These are phyloP conservation scores for Vulpes vulpes DNA, from an alignment of 2,113 vertebrate genomes.

Conservation along the genomic window DNA sequence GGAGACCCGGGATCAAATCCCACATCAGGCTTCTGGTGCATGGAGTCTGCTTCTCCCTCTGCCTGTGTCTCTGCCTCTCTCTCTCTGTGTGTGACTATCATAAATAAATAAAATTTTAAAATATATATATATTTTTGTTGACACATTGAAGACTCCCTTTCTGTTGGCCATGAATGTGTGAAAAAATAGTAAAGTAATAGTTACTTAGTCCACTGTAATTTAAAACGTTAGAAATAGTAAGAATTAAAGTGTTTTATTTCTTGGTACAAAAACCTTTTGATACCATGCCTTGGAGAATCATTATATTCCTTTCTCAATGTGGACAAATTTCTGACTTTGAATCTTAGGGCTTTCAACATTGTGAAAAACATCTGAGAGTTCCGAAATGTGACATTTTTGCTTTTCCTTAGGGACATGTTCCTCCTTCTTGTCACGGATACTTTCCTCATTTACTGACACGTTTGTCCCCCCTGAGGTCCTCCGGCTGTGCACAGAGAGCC, in stretches of 20 bases:
- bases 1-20: too few species aligned
- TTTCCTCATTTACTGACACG: too few species aligned
- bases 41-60: too few species aligned
- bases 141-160: neutral
- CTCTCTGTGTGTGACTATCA: too few species aligned
- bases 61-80: too few species aligned
- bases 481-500: neutral
- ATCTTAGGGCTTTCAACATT: too few species aligned
- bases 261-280: neutral
- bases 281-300: neutral
- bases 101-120: too few species aligned
- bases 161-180: neutral
- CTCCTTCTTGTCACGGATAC: too few species aligned
- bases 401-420: too few species aligned
- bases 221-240: neutral
- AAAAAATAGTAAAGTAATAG: neutral
- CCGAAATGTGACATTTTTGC: too few species aligned
- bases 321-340: neutral
- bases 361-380: neutral
- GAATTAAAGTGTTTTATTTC: neutral
- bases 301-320: neutral
- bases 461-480: fast-evolving
- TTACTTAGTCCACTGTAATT: neutral
- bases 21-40: too few species aligned
- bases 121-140: too few species aligned